Conservation (phyloP, 2,888 invertebrate genomes). For the Noctuana brunneofusca region DNA sequence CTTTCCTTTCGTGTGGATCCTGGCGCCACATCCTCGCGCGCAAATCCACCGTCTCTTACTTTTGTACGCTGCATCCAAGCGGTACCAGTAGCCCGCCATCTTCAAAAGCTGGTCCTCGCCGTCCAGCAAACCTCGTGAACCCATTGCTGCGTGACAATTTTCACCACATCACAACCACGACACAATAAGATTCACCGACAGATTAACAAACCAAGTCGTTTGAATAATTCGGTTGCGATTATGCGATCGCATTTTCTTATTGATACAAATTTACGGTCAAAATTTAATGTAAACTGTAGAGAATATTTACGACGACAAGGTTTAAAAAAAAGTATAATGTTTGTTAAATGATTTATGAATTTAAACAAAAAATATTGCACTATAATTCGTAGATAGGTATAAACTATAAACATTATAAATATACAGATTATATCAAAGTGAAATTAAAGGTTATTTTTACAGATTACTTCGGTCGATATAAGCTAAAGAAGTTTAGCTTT, state of each 20-base stretch:
- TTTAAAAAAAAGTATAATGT: conserved; percentile 32
- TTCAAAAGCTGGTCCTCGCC: conserved; percentile 53
- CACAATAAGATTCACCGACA: neutral
- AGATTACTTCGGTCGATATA: conserved; percentile 7
- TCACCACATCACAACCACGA: conserved; percentile 12
- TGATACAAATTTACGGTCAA: neutral
- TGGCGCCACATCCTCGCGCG: conserved; percentile 70
- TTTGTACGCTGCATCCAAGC: conserved; percentile 62
- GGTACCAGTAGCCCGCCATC: conserved; percentile 70
- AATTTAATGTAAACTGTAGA: neutral
- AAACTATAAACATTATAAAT: conserved; percentile 30
- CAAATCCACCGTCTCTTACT: conserved; percentile 72
- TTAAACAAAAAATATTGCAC: conserved; percentile 39
- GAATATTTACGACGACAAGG: conserved; percentile 5
- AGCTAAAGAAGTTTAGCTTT: neutral
- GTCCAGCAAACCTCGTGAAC: conserved; percentile 31
- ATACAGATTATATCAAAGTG: conserved; percentile 23
- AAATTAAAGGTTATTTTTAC: conserved; percentile 12
- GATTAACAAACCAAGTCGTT: neutral
- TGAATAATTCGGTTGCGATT: conserved; percentile 13
- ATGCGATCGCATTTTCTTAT: neutral
- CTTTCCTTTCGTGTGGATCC: conserved; percentile 71
- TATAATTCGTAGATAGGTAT: conserved; percentile 24
- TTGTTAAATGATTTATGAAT: conserved; percentile 39
- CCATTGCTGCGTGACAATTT: conserved; percentile 22